Evolutionary conservation across 1,140 invertebrate species (phyloP).

Genomic region (Ceratitis capitata): DNA sequence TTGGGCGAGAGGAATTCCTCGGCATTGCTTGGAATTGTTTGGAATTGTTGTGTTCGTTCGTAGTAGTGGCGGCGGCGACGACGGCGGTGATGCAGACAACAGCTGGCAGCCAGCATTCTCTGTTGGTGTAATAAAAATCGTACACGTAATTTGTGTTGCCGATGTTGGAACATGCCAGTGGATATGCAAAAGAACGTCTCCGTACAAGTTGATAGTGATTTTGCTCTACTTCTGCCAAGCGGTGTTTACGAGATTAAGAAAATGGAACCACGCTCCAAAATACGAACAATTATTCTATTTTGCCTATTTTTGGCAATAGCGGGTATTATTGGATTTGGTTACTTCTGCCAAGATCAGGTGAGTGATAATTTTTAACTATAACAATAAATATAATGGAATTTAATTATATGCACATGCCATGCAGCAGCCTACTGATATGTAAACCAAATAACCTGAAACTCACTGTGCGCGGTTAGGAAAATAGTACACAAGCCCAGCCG

Average conservation of each 20-base stretch:
- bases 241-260: conserved; percentile 79
- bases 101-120: background rate
- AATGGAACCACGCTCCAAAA: conserved; percentile 78
- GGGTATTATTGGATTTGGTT: conserved; percentile 86
- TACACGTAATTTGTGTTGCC: background rate
- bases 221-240: conserved; percentile 74
- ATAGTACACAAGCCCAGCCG: no score
- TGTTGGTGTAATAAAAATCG: background rate
- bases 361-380: conserved; percentile 50
- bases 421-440: no score
- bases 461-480: no score
- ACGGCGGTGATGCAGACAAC: background rate
- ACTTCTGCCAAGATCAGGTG: conserved; percentile 87
- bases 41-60: no score
- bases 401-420: no score
- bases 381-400: no score
- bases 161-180: conserved; percentile 50
- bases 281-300: conserved; percentile 79
- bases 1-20: no score
- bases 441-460: no score
- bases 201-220: conserved; percentile 81
- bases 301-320: conserved; percentile 81
- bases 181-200: conserved; percentile 79
- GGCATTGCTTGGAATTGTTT: no score
- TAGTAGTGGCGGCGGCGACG: no score